A percentile compares a stretch with the other conserved stretches of the same genome.
Evolutionary conservation across 2,797 vertebrate species (phyloP).

Genomic region (Karalla daura): DNA sequence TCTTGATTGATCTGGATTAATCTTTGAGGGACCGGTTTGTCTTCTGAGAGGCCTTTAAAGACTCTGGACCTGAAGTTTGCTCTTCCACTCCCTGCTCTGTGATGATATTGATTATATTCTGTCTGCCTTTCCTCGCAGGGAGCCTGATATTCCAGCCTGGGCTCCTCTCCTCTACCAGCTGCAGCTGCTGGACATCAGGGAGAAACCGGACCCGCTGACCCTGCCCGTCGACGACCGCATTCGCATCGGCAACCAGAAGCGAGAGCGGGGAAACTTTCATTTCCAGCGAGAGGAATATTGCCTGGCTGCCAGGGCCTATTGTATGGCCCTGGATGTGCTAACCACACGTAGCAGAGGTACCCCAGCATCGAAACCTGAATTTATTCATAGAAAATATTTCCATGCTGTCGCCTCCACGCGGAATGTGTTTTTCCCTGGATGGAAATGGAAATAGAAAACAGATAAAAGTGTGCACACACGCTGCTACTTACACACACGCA

Average conservation of each 20-base stretch:
- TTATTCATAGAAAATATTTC: constrained; percentile 41
- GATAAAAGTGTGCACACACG: too few relatives aligned
- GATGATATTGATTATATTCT: constrained; percentile 14
- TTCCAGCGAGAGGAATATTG: constrained; percentile 87
- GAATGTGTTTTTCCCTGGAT: background rate
- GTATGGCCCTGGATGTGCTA: constrained; percentile 85
- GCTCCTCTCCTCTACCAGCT: constrained; percentile 88
- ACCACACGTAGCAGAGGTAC: constrained; percentile 77
- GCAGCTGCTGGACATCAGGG: constrained; percentile 85
- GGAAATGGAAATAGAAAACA: constrained; percentile 15
- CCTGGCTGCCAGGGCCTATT: constrained; percentile 84
- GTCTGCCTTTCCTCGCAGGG: constrained; percentile 75
- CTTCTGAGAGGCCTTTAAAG: background rate
- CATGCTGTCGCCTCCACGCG: background rate
- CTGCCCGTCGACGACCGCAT: constrained; percentile 83
- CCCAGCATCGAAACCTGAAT: constrained; percentile 12
- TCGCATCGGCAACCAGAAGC: constrained; percentile 86
- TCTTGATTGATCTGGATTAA: constrained; percentile 1
- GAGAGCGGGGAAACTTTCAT: constrained; percentile 89
- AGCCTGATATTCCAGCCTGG: constrained; percentile 89
- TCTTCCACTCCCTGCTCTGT: constrained; percentile 4
- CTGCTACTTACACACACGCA: too few relatives aligned
- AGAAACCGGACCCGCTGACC: constrained; percentile 78
- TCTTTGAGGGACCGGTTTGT: background rate
- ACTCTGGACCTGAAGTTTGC: background rate